A percentile compares a stretch with the other conserved stretches of the same genome.
Conservation (phyloP, 2,113 vertebrate species). For the Cettia cetti region DNA sequence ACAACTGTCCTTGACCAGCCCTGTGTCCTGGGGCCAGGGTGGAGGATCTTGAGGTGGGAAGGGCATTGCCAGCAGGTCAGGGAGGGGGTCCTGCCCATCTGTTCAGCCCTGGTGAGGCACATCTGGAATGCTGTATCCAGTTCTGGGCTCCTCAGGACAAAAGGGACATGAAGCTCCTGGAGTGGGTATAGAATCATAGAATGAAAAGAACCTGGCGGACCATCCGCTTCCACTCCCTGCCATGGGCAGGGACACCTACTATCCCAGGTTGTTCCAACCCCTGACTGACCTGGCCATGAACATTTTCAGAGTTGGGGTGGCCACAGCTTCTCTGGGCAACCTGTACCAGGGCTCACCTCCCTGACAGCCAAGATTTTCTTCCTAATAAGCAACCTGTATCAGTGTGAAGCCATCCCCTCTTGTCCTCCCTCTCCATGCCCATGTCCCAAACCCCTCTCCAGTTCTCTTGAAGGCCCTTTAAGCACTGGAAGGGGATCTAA, state of each 20-base stretch:
- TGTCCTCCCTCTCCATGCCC: not conserved
- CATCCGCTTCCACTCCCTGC: not conserved
- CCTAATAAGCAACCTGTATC: not conserved
- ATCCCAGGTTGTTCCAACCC: not conserved
- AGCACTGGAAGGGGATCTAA: not conserved
- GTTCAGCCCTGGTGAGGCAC: not conserved
- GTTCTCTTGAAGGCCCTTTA: not conserved
- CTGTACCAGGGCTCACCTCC: not conserved
- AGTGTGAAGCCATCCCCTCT: not conserved
- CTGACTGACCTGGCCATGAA: not conserved
- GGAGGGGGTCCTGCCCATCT: not conserved
- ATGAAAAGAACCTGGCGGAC: not conserved
- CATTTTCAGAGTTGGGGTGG: rapidly evolving
- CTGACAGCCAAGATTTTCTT: not conserved
- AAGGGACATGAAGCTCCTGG: not conserved
- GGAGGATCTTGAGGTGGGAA: not conserved
- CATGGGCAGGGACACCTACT: not conserved
- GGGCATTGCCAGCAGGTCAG: not conserved
- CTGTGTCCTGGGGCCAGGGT: not conserved
- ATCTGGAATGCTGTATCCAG: not conserved
- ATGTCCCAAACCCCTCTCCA: not conserved
- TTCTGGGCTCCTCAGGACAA: not conserved
- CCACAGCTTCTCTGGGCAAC: not conserved
- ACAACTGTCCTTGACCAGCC: not conserved
- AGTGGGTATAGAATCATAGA: not conserved